Evolutionary conservation across 2,113 vertebrate genomes (phyloP), one percentile per base, ranked within the genome.

Genomic region (Pluvialis apricaria): DNA sequence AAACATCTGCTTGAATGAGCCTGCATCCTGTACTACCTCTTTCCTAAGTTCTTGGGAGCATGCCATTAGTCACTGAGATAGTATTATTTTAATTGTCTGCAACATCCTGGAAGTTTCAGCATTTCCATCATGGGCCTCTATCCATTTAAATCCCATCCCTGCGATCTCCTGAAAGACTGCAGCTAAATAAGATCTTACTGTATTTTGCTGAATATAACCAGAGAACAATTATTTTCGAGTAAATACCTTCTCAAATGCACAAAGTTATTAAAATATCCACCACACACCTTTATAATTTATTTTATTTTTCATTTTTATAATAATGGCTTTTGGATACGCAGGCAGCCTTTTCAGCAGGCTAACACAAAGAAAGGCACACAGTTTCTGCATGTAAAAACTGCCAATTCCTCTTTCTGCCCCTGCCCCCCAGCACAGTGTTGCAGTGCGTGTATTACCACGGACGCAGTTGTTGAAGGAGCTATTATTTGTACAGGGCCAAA

Each of bases 21-120:
- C 88, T 91, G 83, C 71, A 72, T 66, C 90, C 96, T 96, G 93
- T 70, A 95, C 94, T 96, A 96, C 78, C 70, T 66, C 94, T 97
- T 97, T 94, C 96, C 86, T 88, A 73, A 92, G 69, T 57, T 95
- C 92, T 78, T 95, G 92, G 93, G 94, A 96, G 95, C 91, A 66
- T 38, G 73, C 81, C 95, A 85, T 80, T 71, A 95, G 95, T 95
- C 86, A 85, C 51, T n/a, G 78, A 95, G 89, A 91, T 88, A 83
- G 95, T 72, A 97, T 94, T 94, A 88, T 78, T 95, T 83, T 93
- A 94, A 93, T 95, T 96, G 82, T 94, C 82, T 92, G 49, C 65
- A 86, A 95, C 91, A 96, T 94, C 95, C 95, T 96, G 96, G 95
- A 86, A 86, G 77, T 76, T 73, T 65, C 69, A 78, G 73, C 44